Evolutionary conservation across 2,888 invertebrate genomes (phyloP).

Genomic region (Cephus sareptanus): DNA sequence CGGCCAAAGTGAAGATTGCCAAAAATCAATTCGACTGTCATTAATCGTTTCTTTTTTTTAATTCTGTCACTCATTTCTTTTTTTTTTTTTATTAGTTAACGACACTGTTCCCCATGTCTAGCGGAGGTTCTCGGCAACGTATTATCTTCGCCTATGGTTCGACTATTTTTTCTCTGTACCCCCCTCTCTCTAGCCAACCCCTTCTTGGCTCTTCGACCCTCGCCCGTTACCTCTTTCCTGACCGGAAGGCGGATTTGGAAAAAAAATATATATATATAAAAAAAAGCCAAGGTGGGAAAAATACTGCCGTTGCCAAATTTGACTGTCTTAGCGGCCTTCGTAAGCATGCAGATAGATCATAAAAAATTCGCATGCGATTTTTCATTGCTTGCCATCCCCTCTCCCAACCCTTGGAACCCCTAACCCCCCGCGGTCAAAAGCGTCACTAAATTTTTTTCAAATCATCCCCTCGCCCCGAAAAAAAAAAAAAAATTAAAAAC

Average conservation of each 20-base stretch:
- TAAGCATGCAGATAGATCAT: too few relatives aligned
- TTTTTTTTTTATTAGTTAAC: neutral
- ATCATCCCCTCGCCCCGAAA: too few relatives aligned
- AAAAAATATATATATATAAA: neutral
- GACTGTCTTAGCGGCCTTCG: too few relatives aligned
- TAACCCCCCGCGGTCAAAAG: too few relatives aligned
- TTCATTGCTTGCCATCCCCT: too few relatives aligned
- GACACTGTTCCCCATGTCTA: conserved; percentile 52
- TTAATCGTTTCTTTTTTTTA: neutral
- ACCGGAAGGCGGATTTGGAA: neutral
- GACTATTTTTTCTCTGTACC: neutral
- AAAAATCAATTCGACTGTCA: neutral
- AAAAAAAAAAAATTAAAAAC: too few relatives aligned
- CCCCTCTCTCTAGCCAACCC: too few relatives aligned
- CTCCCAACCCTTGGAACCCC: too few relatives aligned
- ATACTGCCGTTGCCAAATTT: too few relatives aligned
- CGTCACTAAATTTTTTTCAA: too few relatives aligned
- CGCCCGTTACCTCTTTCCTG: too few relatives aligned
- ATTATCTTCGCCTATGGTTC: neutral
- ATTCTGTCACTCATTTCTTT: conserved; percentile 2
- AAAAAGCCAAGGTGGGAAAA: neutral
- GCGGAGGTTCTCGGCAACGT: conserved; percentile 61
- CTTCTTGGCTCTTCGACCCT: neutral
- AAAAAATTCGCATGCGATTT: too few relatives aligned
- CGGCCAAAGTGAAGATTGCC: conserved; percentile 61